A percentile compares a stretch with the other conserved stretches of the same genome.
Conservation (phyloP, 2,797 vertebrate species). For the Micromesistius poutassou region DNA sequence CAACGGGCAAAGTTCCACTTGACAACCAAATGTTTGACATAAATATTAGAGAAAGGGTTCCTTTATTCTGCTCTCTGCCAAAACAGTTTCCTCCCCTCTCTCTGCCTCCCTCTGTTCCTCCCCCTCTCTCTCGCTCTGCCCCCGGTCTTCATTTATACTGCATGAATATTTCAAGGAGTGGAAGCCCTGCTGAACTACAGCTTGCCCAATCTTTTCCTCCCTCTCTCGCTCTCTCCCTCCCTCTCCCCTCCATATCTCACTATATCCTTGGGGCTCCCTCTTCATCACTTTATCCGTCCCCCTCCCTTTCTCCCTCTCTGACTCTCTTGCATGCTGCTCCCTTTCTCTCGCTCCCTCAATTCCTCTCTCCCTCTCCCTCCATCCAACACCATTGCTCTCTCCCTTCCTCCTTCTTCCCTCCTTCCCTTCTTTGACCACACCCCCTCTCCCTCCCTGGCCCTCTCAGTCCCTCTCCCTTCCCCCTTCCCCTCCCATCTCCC, state of each 20-base stretch:
- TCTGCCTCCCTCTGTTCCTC: background rate
- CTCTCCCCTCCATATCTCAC: constrained; percentile 15
- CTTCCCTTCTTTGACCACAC: constrained; percentile 1
- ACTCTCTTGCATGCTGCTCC: too few relatives aligned
- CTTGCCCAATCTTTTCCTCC: background rate
- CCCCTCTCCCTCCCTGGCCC: background rate
- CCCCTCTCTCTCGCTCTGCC: constrained; percentile 8
- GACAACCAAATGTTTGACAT: constrained; percentile 36
- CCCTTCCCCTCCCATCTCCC: too few relatives aligned
- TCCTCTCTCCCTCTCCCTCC: too few relatives aligned
- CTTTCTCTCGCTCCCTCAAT: too few relatives aligned
- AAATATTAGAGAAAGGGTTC: constrained; percentile 28
- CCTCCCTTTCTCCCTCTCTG: too few relatives aligned
- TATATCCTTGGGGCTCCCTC: constrained; percentile 9
- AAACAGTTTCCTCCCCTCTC: constrained; percentile 27
- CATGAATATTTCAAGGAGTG: constrained; percentile 56
- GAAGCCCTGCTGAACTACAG: constrained; percentile 28
- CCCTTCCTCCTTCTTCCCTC: too few relatives aligned
- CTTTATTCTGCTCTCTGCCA: background rate
- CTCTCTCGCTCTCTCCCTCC: background rate
- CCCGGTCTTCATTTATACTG: constrained; percentile 43
- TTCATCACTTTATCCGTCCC: background rate
- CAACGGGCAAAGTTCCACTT: constrained; percentile 19
- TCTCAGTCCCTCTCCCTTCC: too few relatives aligned
- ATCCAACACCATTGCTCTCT: too few relatives aligned